Conservation (phyloP, 2,888 invertebrate genomes). For the Rhagonycha lutea region DNA sequence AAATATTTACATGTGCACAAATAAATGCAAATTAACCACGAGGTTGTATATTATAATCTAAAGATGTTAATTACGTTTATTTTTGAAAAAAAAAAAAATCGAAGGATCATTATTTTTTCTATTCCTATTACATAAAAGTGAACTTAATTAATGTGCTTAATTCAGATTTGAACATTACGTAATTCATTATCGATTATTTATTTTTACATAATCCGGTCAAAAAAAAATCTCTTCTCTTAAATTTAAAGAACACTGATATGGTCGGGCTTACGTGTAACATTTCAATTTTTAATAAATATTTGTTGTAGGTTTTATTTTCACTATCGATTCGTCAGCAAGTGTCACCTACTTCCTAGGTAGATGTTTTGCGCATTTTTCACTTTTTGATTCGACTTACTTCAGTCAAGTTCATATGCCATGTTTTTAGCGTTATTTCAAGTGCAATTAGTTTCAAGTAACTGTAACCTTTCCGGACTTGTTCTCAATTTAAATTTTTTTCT, state of each 20-base stretch:
- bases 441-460: background rate
- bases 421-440: background rate
- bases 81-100: background rate
- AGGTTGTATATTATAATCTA: background rate
- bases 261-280: background rate
- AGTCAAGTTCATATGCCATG: background rate
- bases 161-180: background rate
- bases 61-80: background rate
- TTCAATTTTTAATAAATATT: background rate
- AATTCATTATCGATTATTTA: background rate
- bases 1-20: background rate
- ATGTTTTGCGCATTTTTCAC: background rate
- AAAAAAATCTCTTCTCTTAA: background rate
- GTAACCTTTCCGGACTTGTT: background rate
- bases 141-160: no score
- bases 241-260: background rate
- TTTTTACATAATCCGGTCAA: background rate
- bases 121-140: no score
- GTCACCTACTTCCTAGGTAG: background rate
- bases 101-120: background rate
- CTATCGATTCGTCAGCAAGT: background rate
- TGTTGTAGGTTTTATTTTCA: background rate
- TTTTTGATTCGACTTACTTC: background rate
- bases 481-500: background rate
- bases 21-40: background rate